Evolutionary conservation across 2,113 vertebrate species (phyloP), one percentile per base, ranked within the genome.

Genomic region (Maccullochella peelii): DNA sequence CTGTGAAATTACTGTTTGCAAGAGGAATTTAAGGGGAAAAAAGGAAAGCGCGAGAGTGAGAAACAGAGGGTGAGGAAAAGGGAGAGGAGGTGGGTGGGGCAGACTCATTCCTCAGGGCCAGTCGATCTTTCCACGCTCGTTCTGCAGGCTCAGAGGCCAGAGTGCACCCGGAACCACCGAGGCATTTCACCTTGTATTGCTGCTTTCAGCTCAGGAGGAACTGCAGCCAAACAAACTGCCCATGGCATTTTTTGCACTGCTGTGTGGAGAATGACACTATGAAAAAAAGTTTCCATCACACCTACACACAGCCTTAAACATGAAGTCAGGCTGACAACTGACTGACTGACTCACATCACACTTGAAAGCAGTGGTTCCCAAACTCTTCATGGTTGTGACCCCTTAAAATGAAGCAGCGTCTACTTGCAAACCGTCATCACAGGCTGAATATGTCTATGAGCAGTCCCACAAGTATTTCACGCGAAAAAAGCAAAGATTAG

Each of bases 61-160:
- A n/a, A 50, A 33, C 18, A 44, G 23, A 70, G 49, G 30, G 40
- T 36, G 66, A 23, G n/a, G 25, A 44, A 83, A 68, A 81, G 69
- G 40, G 66, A 78, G 76, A 79, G 75, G 33, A 57, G 18, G 73
- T 77, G 87, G 89, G 91, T 83, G 90, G 72, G 83, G 90, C 84
- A 73, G n/a, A 55, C 33, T 91, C 84, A 77, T 83, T 92, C 85
- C 80, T 85, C 79, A 59, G 42, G 23, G 79, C 70, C 50, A 72
- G 84, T 58, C 49, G 44, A 57, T 72, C 72, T 68, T 58, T 86
- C 61, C 76, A 82, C 52, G 38, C 84, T 86, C 7, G 55, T 74
- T 83, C 59, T 68, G 81, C 68, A 61, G 59, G 72, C 68, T 83
- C 40, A 44, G 63, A 75, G 80, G 75, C 71, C 81, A 80, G 59